Percentiles rank a stretch among this genome's conserved stretches.
Conservation (phyloP, 2,888 invertebrate genomes). For the Limnephilus marmoratus region DNA sequence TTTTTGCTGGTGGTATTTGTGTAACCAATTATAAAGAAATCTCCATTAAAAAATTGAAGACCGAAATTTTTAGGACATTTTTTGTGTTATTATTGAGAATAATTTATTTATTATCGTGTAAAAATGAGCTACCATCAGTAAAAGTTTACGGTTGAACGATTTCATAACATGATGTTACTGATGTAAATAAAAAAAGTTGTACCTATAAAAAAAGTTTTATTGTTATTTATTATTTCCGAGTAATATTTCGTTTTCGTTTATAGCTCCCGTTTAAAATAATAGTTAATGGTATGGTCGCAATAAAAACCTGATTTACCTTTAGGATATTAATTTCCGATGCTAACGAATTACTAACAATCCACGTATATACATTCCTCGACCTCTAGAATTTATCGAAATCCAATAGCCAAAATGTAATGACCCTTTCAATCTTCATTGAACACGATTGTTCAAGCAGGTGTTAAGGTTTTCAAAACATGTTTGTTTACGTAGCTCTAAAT, state of each 20-base stretch:
- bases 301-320: background rate
- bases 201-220: background rate
- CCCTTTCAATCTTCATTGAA: constrained; percentile 36
- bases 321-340: constrained; percentile 4
- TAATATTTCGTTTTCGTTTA: background rate
- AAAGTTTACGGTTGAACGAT: background rate
- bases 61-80: no score
- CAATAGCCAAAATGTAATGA: constrained; percentile 26
- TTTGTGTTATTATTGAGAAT: background rate
- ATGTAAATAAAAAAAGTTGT: background rate
- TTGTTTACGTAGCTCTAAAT: constrained; percentile 5
- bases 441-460: constrained; percentile 18
- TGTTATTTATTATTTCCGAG: background rate
- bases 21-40: no score
- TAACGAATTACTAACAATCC: constrained; percentile 16
- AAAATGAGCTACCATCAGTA: background rate
- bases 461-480: constrained; percentile 8
- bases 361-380: background rate
- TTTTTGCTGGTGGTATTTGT: no score
- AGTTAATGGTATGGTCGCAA: background rate
- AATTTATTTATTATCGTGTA: background rate
- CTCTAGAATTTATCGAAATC: constrained; percentile 24
- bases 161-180: background rate
- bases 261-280: background rate
- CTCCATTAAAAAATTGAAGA: no score